These are phyloP conservation scores for Lycocorax pyrrhopterus DNA, from an alignment of 2,113 vertebrate genomes.

Conservation along the genomic window DNA sequence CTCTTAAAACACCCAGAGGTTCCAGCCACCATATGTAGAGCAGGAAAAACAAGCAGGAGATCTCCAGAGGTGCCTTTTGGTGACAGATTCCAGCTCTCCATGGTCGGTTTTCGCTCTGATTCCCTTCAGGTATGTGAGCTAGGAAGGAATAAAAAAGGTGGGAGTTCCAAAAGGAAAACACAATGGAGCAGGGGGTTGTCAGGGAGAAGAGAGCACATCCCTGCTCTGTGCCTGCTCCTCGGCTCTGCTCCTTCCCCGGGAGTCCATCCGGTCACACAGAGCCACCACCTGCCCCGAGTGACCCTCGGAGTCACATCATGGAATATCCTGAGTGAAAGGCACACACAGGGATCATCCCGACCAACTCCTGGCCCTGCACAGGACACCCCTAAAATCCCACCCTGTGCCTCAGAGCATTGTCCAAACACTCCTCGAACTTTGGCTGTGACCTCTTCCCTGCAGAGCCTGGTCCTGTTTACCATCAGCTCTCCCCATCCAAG, in stretches of 20 bases:
- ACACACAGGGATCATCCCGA: fast-evolving
- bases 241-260: neutral
- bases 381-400: neutral
- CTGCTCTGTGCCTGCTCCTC: neutral
- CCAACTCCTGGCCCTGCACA: neutral
- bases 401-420: neutral
- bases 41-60: constrained; percentile 44
- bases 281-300: neutral
- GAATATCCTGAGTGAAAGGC: neutral
- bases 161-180: constrained; percentile 22
- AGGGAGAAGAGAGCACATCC: neutral
- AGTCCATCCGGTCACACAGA: neutral
- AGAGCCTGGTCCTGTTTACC: fast-evolving
- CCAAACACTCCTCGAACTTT: neutral
- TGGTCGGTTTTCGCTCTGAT: constrained; percentile 9
- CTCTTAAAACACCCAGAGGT: neutral
- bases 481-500: neutral
- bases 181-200: neutral
- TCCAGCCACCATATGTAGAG: neutral
- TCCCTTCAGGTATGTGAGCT: constrained; percentile 54
- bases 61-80: constrained; percentile 48
- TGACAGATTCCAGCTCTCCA: constrained; percentile 53
- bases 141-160: constrained; percentile 33
- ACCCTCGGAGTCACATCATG: neutral
- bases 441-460: neutral